Conservation (phyloP, 2,888 invertebrate species). For the Phoenoteleia sp. region DNA sequence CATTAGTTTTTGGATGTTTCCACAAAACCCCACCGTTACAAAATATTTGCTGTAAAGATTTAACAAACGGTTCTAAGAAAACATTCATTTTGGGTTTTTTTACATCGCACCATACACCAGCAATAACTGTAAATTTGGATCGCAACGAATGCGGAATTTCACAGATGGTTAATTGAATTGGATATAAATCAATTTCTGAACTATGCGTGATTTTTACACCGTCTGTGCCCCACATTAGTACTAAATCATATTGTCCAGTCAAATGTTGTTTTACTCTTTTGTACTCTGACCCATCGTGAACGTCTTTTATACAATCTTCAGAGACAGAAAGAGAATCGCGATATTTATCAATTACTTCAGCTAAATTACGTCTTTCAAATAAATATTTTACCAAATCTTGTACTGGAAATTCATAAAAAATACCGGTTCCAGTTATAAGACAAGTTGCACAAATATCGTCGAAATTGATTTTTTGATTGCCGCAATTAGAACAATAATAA, state of each 20-base stretch:
- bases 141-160: slow-evolving; percentile 1
- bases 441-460: slow-evolving; percentile 47
- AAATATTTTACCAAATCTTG: slow-evolving; percentile 53
- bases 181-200: slow-evolving; percentile 5
- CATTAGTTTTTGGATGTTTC: slow-evolving; percentile 8
- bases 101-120: slow-evolving; percentile 18
- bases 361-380: slow-evolving; percentile 57
- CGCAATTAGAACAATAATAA: slow-evolving; percentile 54
- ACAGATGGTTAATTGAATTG: slow-evolving; percentile 16
- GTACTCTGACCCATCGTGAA: not conserved
- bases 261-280: not conserved
- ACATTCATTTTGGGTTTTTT: slow-evolving; percentile 17
- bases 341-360: slow-evolving; percentile 29
- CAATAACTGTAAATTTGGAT: not conserved
- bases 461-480: not conserved
- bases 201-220: slow-evolving; percentile 22
- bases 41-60: not conserved
- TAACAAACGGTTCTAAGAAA: slow-evolving; percentile 7
- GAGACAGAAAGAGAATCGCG: not conserved
- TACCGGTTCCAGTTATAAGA: slow-evolving; percentile 8
- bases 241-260: not conserved
- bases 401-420: slow-evolving; percentile 70
- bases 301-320: slow-evolving; percentile 2
- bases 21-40: slow-evolving; percentile 1
- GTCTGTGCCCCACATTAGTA: slow-evolving; percentile 25